phyloP scores from a whole-genome alignment of 2,113 vertebrate genomes.

The Dicrurus megarhynchus region DNA sequence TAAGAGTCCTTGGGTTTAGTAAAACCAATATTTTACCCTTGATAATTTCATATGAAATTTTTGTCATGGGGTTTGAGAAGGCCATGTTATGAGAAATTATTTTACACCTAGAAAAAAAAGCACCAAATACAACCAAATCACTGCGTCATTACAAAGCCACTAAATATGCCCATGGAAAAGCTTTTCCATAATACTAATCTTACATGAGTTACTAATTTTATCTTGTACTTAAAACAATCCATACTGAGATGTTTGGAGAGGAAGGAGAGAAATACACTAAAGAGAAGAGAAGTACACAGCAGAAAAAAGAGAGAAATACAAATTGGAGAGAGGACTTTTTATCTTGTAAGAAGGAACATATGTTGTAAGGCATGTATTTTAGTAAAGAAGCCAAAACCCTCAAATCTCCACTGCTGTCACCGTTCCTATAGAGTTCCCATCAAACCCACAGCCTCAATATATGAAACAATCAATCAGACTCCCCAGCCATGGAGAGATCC shows the following conservation, averaged over 20 bases:
- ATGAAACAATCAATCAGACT: slow-evolving; percentile 5
- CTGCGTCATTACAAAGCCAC: neutral
- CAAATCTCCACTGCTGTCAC: neutral
- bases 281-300: neutral
- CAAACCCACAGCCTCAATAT: slow-evolving; percentile 1
- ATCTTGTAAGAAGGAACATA: neutral
- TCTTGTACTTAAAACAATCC: neutral
- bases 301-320: neutral
- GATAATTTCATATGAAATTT: neutral
- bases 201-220: neutral
- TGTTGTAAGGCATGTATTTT: neutral
- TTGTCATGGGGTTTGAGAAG: neutral
- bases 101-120: neutral
- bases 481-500: neutral
- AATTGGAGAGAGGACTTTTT: neutral
- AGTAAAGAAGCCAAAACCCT: neutral
- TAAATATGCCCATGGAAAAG: neutral
- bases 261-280: neutral
- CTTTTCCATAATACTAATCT: neutral
- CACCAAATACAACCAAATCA: neutral
- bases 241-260: neutral
- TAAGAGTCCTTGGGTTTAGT: neutral
- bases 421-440: neutral
- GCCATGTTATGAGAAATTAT: neutral
- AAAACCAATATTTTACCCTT: neutral